Percentiles rank a stretch among this genome's conserved stretches.
Conservation (phyloP, 2,888 invertebrate genomes). For the Acleris emargana region DNA sequence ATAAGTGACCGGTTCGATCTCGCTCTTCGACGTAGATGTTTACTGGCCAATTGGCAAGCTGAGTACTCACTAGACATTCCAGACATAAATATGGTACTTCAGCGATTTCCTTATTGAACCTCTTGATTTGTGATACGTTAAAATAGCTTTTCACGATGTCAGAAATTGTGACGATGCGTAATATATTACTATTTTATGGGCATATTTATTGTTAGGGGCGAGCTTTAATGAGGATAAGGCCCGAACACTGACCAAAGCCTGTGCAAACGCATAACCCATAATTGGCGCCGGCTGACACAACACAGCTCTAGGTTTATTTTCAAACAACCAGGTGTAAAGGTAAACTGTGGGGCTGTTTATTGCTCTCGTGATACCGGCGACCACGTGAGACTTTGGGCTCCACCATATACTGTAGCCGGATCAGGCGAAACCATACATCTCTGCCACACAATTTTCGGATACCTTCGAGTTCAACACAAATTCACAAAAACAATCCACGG, state of each 20-base stretch:
- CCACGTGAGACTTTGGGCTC: neutral
- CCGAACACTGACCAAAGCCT: neutral
- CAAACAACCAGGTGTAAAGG: neutral
- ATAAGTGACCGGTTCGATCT: neutral
- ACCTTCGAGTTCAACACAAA: too few species aligned
- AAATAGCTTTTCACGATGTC: slow-evolving; percentile 12
- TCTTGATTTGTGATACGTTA: slow-evolving; percentile 21
- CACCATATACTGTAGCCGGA: neutral
- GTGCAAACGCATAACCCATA: slow-evolving; percentile 16
- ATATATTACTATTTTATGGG: slow-evolving; percentile 26
- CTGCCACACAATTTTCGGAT: neutral
- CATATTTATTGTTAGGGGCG: slow-evolving; percentile 14
- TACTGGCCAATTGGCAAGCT: neutral
- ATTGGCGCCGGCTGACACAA: slow-evolving; percentile 10
- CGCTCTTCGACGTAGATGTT: neutral
- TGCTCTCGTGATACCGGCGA: neutral
- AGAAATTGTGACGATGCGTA: slow-evolving; percentile 18
- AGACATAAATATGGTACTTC: slow-evolving; percentile 14
- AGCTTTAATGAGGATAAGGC: slow-evolving; percentile 9
- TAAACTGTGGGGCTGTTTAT: slow-evolving; percentile 4
- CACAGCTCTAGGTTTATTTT: slow-evolving; percentile 10
- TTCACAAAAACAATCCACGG: slow-evolving; percentile 2
- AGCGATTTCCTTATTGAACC: slow-evolving; percentile 21
- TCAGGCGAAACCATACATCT: neutral
- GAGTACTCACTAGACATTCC: neutral